Evolutionary conservation across 2,888 invertebrate species (phyloP).

Genomic region (Molanna angustata): DNA sequence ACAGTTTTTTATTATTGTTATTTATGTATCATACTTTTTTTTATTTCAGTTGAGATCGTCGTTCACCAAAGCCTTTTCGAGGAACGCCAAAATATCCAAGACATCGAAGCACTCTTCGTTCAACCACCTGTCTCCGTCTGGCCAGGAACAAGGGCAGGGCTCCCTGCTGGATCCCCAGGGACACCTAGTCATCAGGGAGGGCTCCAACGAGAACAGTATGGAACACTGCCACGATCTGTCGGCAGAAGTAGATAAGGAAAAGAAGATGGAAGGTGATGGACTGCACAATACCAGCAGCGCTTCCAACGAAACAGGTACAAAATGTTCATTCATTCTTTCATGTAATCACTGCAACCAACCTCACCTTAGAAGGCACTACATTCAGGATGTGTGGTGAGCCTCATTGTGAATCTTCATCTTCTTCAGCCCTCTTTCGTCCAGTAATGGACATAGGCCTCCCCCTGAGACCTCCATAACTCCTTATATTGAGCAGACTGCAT

Average conservation of each 20-base stretch:
- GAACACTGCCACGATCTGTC: slow-evolving; percentile 54
- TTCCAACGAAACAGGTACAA: slow-evolving; percentile 23
- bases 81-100: slow-evolving; percentile 76
- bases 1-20: no score
- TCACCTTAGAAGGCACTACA: no score
- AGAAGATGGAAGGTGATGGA: slow-evolving; percentile 6
- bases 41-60: slow-evolving; percentile 77
- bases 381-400: no score
- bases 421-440: no score
- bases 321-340: no score
- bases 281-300: slow-evolving; percentile 16
- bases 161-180: slow-evolving; percentile 49
- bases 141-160: no score
- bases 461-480: no score
- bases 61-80: slow-evolving; percentile 95
- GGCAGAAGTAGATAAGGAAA: slow-evolving; percentile 37
- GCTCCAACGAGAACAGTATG: slow-evolving; percentile 54
- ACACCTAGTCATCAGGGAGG: slow-evolving; percentile 53
- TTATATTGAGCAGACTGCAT: no score
- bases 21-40: no score
- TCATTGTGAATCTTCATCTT: no score
- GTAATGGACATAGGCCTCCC: no score
- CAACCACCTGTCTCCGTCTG: slow-evolving; percentile 6
- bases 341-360: no score
- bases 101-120: slow-evolving; percentile 58